phyloP scores from a whole-genome alignment of 2,888 invertebrate species.

The Griposia aprilina region DNA sequence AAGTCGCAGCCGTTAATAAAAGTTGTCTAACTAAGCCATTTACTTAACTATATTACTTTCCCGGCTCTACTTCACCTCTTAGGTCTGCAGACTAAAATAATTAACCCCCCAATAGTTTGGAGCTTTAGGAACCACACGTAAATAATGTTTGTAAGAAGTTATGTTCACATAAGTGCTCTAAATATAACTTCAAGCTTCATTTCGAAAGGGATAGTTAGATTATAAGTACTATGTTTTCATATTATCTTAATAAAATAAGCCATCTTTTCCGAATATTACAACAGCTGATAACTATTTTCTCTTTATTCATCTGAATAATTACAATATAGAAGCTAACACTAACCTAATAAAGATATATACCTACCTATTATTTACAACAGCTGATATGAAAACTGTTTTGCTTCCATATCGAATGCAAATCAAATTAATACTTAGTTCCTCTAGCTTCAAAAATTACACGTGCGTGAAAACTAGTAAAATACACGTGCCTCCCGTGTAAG shows the following conservation, averaged over 20 bases:
- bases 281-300: too few relatives aligned
- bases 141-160: not conserved
- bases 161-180: not conserved
- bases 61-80: constrained; percentile 22
- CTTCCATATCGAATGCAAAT: constrained; percentile 5
- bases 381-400: constrained; percentile 1
- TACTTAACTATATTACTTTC: constrained; percentile 60
- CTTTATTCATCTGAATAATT: too few relatives aligned
- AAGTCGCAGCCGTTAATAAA: constrained; percentile 54
- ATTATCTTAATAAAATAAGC: not conserved
- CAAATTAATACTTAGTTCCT: not conserved
- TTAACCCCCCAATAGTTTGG: not conserved
- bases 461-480: constrained; percentile 23
- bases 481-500: not conserved
- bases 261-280: too few relatives aligned
- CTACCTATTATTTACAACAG: too few relatives aligned
- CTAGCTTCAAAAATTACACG: constrained; percentile 26
- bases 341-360: too few relatives aligned
- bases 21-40: constrained; percentile 62
- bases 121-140: not conserved
- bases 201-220: not conserved
- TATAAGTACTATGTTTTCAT: not conserved
- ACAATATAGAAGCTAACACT: too few relatives aligned
- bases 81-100: not conserved
- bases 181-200: not conserved